These are phyloP conservation scores for Catocala sponsa DNA, from an alignment of 2,888 invertebrate genomes.

Conservation along the genomic window DNA sequence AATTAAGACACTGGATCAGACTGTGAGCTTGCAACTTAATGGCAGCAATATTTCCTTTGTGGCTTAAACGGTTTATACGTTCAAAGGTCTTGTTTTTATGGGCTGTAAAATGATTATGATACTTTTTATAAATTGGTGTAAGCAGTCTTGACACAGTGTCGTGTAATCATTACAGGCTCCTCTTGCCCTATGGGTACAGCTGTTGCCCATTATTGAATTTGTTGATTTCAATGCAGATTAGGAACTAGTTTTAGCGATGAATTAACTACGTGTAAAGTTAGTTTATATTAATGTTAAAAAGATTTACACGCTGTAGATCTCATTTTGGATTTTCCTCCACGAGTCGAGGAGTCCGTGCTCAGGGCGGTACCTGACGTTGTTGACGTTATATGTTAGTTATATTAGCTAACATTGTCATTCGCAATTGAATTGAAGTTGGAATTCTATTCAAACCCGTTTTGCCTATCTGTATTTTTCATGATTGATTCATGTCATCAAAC, in stretches of 20 bases:
- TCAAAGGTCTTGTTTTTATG: not conserved
- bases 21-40: constrained; percentile 30
- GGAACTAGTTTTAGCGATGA: not conserved
- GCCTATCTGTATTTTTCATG: no score
- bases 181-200: no score
- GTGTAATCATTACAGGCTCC: not conserved
- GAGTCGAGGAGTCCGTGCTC: constrained; percentile 97
- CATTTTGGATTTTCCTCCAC: constrained; percentile 95
- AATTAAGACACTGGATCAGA: constrained; percentile 29
- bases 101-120: not conserved
- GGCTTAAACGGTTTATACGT: constrained; percentile 13
- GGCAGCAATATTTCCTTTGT: constrained; percentile 15
- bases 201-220: not conserved
- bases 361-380: constrained; percentile 97
- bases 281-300: constrained; percentile 50
- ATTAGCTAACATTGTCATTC: no score
- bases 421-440: no score
- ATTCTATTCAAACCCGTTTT: no score
- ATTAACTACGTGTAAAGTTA: not conserved
- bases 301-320: constrained; percentile 71
- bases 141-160: not conserved
- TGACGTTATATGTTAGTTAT: no score
- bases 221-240: not conserved
- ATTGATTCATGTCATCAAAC: no score
- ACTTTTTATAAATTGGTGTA: constrained; percentile 2